Percentiles rank a stretch among this genome's conserved stretches.
Evolutionary conservation across 2,113 vertebrate species (phyloP).

Genomic region (Apteryx owenii): DNA sequence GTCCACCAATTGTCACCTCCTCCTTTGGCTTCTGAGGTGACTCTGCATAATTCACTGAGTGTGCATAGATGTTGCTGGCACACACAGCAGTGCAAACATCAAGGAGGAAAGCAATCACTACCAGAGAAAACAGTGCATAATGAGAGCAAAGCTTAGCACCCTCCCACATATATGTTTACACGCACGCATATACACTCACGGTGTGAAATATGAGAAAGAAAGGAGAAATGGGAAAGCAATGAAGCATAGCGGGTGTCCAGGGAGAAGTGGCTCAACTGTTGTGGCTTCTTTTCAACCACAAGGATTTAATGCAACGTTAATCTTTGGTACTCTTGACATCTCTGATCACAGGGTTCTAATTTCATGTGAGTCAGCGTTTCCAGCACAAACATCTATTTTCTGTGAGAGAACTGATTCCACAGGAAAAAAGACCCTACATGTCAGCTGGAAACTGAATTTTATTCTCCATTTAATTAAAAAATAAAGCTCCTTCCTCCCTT

Average conservation of each 20-base stretch:
- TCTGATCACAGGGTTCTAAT: slow-evolving; percentile 6
- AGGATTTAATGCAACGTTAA: slow-evolving; percentile 31
- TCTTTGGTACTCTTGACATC: neutral
- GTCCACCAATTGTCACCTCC: neutral
- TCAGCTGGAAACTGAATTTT: slow-evolving; percentile 13
- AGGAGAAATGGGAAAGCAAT: neutral
- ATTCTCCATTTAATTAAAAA: neutral
- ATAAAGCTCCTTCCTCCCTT: neutral
- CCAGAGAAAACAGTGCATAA: neutral
- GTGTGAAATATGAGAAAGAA: neutral
- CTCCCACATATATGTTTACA: neutral
- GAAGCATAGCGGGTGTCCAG: neutral
- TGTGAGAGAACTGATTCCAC: neutral
- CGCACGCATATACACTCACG: neutral
- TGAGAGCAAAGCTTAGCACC: neutral
- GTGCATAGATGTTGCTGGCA: neutral
- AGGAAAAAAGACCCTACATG: neutral
- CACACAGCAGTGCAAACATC: fast-evolving
- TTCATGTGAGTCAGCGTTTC: neutral
- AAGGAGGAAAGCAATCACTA: neutral
- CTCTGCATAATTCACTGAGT: neutral
- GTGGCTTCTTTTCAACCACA: neutral
- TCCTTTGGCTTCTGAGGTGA: neutral
- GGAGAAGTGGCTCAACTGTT: slow-evolving; percentile 10
- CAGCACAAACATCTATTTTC: neutral